Conservation (phyloP, 2,113 vertebrate genomes). For the Dromaius novaehollandiae region DNA sequence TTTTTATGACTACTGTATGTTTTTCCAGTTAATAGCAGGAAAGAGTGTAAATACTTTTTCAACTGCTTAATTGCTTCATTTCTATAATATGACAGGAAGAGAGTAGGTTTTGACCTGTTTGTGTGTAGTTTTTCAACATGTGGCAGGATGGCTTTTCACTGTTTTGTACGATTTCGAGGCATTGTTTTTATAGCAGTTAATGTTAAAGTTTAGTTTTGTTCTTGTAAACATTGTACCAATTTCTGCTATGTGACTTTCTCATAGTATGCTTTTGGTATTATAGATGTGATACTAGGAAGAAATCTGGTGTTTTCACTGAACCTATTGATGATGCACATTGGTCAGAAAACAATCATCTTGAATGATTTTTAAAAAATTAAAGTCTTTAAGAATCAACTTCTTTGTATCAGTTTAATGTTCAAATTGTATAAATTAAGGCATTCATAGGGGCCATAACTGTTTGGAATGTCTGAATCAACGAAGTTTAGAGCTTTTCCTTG, state of each 20-base stretch:
- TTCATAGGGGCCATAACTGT: neutral
- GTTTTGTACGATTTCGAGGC: conserved; percentile 67
- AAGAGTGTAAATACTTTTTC: conserved; percentile 45
- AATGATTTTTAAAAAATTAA: neutral
- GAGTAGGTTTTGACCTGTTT: conserved; percentile 15
- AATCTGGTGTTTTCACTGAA: neutral
- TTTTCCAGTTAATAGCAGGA: conserved; percentile 57
- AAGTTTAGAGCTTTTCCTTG: neutral
- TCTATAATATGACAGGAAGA: conserved; percentile 26
- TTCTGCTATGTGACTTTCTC: conserved; percentile 38
- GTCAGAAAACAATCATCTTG: neutral
- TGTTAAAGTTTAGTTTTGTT: conserved; percentile 66
- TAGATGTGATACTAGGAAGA: conserved; percentile 6
- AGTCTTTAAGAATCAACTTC: neutral
- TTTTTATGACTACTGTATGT: conserved; percentile 52
- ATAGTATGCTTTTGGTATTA: conserved; percentile 13
- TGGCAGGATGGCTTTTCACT: conserved; percentile 64
- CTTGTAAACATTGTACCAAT: conserved; percentile 43
- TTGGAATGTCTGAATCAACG: neutral
- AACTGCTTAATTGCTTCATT: conserved; percentile 34
- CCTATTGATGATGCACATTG: conserved; percentile 6
- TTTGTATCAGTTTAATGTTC: neutral
- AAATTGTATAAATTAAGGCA: neutral
- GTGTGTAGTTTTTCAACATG: conserved; percentile 72
- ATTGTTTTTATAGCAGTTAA: conserved; percentile 67